phyloP scores from a whole-genome alignment of 2,888 invertebrate species.

The Dryomyza anilis region DNA sequence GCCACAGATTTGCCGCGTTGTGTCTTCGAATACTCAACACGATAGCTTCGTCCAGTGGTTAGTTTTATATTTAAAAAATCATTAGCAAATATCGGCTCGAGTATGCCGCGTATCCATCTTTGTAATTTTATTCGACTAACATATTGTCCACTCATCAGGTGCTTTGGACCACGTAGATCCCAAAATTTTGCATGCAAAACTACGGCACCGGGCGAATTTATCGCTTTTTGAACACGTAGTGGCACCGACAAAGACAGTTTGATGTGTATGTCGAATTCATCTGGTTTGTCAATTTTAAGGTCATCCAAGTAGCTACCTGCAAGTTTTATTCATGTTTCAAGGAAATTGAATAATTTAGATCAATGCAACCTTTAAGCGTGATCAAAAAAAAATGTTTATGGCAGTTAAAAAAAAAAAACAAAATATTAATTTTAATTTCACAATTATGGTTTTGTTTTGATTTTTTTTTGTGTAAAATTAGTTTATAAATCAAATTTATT shows the following conservation, averaged over 20 bases:
- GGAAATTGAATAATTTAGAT: background rate
- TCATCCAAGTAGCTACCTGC: slow-evolving; percentile 43
- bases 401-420: no score
- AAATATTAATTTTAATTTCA: no score
- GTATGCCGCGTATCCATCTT: slow-evolving; percentile 41
- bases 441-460: no score
- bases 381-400: no score
- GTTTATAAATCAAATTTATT: no score
- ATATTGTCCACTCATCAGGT: background rate
- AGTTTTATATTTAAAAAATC: background rate
- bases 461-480: no score
- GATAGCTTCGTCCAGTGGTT: slow-evolving; percentile 20
- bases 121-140: slow-evolving; percentile 41
- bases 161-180: background rate
- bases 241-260: slow-evolving; percentile 33
- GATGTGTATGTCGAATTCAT: slow-evolving; percentile 47
- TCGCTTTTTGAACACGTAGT: slow-evolving; percentile 7
- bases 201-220: slow-evolving; percentile 21
- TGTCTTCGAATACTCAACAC: slow-evolving; percentile 29
- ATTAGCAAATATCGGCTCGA: slow-evolving; percentile 28
- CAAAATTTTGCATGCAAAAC: background rate
- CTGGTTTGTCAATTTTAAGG: slow-evolving; percentile 39
- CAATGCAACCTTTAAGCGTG: no score
- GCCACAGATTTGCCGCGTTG: slow-evolving; percentile 40
- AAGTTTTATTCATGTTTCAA: background rate